These are phyloP conservation scores for Pentalonia nigronervosa DNA, from an alignment of 1,140 invertebrate genomes.

Conservation along the genomic window DNA sequence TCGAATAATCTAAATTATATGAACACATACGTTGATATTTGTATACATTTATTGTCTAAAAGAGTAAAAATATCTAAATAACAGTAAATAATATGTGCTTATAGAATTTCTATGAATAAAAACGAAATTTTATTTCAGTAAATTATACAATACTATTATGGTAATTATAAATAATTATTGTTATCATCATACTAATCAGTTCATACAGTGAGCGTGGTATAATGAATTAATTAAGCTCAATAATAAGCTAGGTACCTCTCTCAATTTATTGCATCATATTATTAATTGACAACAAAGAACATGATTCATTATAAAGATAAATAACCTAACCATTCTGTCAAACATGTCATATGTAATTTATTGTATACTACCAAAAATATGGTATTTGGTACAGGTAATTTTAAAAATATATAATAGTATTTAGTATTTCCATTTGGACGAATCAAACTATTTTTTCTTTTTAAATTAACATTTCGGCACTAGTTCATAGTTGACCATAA, in stretches of 20 bases:
- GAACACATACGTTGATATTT: background rate
- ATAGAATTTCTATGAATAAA: background rate
- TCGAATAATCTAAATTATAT: background rate
- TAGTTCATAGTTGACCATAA: background rate
- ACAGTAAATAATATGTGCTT: background rate
- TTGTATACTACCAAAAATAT: background rate
- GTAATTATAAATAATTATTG: background rate
- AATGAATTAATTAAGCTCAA: background rate
- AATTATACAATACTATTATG: background rate
- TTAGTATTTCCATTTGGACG: too few species aligned
- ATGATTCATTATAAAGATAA: background rate
- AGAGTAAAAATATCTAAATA: background rate
- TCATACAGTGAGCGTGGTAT: background rate
- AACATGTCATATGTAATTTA: background rate
- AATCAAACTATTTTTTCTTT: background rate
- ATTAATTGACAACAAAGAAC: background rate
- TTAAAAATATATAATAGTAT: background rate
- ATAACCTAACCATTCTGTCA: background rate
- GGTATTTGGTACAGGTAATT: background rate
- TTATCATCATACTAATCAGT: background rate
- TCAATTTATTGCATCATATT: background rate
- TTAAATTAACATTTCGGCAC: background rate
- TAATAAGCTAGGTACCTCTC: background rate
- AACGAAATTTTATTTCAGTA: background rate
- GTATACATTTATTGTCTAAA: background rate